These are phyloP conservation scores for Microcebus griseorufus DNA, from an alignment of 2,113 vertebrate genomes.

Conservation along the genomic window DNA sequence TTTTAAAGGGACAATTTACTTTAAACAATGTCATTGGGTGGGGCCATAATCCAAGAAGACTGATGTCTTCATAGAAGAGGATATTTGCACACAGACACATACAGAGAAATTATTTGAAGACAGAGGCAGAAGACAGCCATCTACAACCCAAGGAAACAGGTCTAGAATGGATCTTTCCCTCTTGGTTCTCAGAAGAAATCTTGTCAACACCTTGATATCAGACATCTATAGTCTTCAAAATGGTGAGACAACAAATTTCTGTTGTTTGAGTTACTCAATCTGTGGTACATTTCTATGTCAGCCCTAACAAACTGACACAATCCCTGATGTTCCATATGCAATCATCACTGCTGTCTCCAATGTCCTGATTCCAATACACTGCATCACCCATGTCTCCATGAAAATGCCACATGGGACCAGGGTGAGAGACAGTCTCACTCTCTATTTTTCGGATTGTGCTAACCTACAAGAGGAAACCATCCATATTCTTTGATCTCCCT, in stretches of 20 bases:
- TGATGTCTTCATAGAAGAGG: neutral
- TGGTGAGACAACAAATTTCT: neutral
- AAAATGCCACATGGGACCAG: neutral
- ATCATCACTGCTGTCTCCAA: neutral
- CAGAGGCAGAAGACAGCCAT: neutral
- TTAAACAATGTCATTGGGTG: neutral
- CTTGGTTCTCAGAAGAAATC: rapidly evolving
- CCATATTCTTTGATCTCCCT: neutral
- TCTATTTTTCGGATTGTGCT: neutral
- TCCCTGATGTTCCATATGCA: neutral
- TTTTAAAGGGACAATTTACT: neutral
- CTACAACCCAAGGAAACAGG: neutral
- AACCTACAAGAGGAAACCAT: neutral
- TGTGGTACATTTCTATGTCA: rapidly evolving
- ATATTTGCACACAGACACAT: neutral
- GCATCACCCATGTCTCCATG: neutral
- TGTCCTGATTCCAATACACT: neutral
- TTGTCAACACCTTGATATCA: neutral
- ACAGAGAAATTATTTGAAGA: rapidly evolving
- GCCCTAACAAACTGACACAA: rapidly evolving
- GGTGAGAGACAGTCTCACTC: neutral
- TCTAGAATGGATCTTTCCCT: neutral
- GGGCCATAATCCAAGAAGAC: neutral
- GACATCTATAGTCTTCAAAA: neutral
- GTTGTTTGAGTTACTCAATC: neutral